phyloP scores from a whole-genome alignment of 2,888 invertebrate genomes.

The Agonopterix arenella region DNA sequence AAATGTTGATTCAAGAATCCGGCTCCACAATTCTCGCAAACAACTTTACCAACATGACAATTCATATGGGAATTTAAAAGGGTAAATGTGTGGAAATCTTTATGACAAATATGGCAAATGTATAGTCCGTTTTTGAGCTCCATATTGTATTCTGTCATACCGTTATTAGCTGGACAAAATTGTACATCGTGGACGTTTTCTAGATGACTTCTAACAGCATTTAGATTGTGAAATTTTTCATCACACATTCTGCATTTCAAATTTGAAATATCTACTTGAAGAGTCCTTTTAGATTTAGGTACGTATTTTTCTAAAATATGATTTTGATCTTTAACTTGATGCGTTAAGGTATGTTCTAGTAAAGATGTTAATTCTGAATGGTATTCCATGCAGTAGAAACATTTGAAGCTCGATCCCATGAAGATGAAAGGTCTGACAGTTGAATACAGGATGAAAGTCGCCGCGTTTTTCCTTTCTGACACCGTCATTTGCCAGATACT shows the following conservation, averaged over 20 bases:
- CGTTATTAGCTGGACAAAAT: constrained; percentile 33
- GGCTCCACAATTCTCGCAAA: constrained; percentile 48
- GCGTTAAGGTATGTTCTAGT: constrained; percentile 33
- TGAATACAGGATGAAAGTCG: constrained; percentile 36
- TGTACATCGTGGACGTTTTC: constrained; percentile 22
- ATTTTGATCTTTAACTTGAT: constrained; percentile 20
- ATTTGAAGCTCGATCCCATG: constrained; percentile 46
- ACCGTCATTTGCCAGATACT: constrained; percentile 51
- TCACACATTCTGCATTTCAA: constrained; percentile 38
- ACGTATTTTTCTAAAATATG: constrained; percentile 31
- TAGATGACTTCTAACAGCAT: constrained; percentile 32
- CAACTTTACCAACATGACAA: constrained; percentile 40
- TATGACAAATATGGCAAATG: constrained; percentile 36
- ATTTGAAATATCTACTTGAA: constrained; percentile 43
- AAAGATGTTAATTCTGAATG: constrained; percentile 27
- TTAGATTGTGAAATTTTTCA: constrained; percentile 21
- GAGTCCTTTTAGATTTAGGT: constrained; percentile 32
- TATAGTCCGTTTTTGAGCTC: constrained; percentile 26
- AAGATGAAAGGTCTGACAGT: constrained; percentile 47
- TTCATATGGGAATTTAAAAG: constrained; percentile 43
- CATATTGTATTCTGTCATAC: constrained; percentile 47
- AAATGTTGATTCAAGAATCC: constrained; percentile 39
- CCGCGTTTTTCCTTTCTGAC: constrained; percentile 40
- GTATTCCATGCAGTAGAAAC: constrained; percentile 44
- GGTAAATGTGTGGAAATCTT: constrained; percentile 32